Conservation (phyloP, 1,140 invertebrate species). For the Riptortus pedestris region DNA sequence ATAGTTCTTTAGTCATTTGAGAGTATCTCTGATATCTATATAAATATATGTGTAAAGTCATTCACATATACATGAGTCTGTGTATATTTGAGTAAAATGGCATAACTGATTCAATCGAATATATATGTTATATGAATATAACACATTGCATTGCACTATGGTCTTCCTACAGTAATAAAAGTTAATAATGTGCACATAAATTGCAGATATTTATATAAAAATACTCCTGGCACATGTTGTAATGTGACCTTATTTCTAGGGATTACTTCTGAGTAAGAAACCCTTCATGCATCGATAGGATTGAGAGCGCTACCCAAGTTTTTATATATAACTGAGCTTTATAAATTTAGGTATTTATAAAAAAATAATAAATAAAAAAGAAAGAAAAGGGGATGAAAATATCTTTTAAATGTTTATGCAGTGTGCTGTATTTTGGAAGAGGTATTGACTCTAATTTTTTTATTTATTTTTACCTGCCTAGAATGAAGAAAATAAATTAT, state of each 20-base stretch:
- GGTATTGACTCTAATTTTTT: neutral
- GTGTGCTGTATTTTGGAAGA: constrained; percentile 23
- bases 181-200: constrained; percentile 15
- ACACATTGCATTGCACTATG: constrained; percentile 22
- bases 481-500: neutral
- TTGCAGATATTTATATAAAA: neutral
- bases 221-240: constrained; percentile 13
- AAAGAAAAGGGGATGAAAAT: neutral
- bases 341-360: constrained; percentile 17
- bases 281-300: constrained; percentile 4
- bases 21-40: constrained; percentile 21
- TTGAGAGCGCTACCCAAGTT: constrained; percentile 5
- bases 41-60: neutral
- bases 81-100: neutral
- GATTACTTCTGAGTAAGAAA: constrained; percentile 12
- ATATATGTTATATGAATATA: constrained; percentile 20
- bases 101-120: neutral
- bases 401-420: constrained; percentile 16
- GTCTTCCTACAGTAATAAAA: constrained; percentile 18
- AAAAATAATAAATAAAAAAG: constrained; percentile 8
- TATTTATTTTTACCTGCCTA: neutral
- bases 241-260: constrained; percentile 10
- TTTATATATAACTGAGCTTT: constrained; percentile 23
- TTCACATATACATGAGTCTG: neutral
- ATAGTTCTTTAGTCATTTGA: constrained; percentile 26